Percentiles rank a stretch among this genome's conserved stretches.
Conservation (phyloP, 2,797 vertebrate species). For the Clamator glandarius region DNA sequence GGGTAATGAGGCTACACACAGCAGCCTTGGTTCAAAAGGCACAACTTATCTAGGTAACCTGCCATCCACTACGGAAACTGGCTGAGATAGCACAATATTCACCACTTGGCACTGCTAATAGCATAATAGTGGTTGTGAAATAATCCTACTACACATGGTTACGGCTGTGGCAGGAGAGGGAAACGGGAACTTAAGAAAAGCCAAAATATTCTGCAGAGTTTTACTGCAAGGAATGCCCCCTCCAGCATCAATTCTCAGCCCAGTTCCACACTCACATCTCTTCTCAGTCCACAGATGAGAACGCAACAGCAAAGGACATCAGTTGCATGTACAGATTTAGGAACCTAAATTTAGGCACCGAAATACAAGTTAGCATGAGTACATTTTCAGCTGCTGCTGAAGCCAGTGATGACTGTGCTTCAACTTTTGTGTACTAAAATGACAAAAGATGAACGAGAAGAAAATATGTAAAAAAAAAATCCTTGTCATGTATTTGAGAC, state of each 20-base stretch:
- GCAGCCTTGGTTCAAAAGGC: background rate
- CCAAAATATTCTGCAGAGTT: background rate
- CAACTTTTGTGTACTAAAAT: background rate
- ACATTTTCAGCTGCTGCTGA: background rate
- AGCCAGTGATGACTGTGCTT: background rate
- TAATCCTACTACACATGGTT: rapidly evolving
- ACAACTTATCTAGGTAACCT: no score
- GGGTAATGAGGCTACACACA: background rate
- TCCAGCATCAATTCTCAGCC: background rate
- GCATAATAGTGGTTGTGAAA: background rate
- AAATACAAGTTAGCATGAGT: background rate
- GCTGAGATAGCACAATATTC: background rate
- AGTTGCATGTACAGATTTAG: background rate
- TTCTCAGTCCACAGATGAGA: background rate
- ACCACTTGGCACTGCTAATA: background rate
- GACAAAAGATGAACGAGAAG: background rate
- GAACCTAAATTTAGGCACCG: background rate
- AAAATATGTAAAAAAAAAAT: background rate
- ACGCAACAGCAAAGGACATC: background rate
- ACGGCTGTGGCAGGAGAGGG: background rate
- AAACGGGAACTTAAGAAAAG: background rate
- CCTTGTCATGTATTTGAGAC: no score
- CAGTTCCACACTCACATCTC: background rate
- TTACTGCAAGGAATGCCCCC: rapidly evolving
- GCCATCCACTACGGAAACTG: background rate